Evolutionary conservation across 2,797 vertebrate genomes (phyloP).

Genomic region (Limnodromus scolopaceus): DNA sequence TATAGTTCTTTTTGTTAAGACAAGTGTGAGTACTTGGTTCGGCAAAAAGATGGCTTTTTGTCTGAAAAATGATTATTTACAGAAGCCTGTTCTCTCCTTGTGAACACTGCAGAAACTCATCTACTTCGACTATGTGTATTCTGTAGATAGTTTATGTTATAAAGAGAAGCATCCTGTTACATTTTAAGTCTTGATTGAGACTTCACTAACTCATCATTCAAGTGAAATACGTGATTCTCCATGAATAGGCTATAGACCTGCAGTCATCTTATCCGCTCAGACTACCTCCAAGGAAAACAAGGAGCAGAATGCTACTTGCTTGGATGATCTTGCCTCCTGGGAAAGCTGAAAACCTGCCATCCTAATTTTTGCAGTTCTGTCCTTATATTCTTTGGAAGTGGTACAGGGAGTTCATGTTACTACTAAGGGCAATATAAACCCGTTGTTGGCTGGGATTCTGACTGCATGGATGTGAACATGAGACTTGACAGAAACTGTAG

Average conservation of each 20-base stretch:
- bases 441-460: background rate
- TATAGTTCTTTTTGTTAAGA: conserved; percentile 36
- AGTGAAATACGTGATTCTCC: background rate
- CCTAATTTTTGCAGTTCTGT: background rate
- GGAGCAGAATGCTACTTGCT: background rate
- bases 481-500: background rate
- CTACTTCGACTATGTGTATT: background rate
- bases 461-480: background rate
- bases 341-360: background rate
- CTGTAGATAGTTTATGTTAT: background rate
- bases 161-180: background rate
- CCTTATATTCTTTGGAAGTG: background rate
- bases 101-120: background rate
- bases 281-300: background rate
- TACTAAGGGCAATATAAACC: background rate
- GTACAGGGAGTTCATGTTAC: background rate
- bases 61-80: conserved; percentile 35
- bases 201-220: background rate
- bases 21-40: conserved; percentile 8
- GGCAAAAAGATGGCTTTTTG: conserved; percentile 40
- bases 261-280: background rate
- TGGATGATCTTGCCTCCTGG: background rate
- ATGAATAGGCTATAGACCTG: background rate
- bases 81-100: conserved; percentile 21
- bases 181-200: background rate